Conservation (phyloP, 2,888 invertebrate species). For the Aleiodes alternator region DNA sequence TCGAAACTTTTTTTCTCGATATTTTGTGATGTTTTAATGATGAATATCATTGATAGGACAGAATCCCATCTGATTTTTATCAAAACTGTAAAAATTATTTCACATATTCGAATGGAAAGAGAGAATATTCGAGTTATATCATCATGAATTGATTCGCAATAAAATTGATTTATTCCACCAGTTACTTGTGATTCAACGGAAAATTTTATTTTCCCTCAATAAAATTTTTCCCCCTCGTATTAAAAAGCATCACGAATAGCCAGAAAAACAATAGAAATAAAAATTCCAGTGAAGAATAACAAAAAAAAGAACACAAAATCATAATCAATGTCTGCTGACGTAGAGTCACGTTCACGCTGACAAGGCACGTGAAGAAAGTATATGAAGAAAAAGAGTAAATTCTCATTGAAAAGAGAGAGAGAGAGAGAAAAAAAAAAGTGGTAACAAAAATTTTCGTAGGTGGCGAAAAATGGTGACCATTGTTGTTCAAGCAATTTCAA, state of each 20-base stretch:
- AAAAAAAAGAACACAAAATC: slow-evolving; percentile 37
- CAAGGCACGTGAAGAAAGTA: slow-evolving; percentile 18
- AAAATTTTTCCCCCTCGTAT: not conserved
- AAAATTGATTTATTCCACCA: too few species aligned
- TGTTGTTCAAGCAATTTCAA: slow-evolving; percentile 37
- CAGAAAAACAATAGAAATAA: slow-evolving; percentile 20
- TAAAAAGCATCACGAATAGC: slow-evolving; percentile 12
- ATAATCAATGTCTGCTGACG: slow-evolving; percentile 46
- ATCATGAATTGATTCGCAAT: too few species aligned
- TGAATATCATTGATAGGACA: too few species aligned
- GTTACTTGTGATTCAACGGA: too few species aligned
- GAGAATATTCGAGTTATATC: too few species aligned
- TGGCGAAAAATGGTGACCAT: slow-evolving; percentile 18
- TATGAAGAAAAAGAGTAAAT: slow-evolving; percentile 6
- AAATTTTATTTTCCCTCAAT: too few species aligned
- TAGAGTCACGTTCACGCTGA: slow-evolving; percentile 44
- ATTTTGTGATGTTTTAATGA: too few species aligned
- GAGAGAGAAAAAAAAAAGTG: too few species aligned
- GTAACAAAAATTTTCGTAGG: slow-evolving; percentile 17
- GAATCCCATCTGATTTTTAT: too few species aligned
- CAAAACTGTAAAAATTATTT: too few species aligned
- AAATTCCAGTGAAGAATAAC: slow-evolving; percentile 7
- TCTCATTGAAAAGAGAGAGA: not conserved
- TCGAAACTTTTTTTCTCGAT: too few species aligned
- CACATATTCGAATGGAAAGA: too few species aligned